Conservation (phyloP, 2,113 vertebrate genomes). For the Tachycineta bicolor region DNA sequence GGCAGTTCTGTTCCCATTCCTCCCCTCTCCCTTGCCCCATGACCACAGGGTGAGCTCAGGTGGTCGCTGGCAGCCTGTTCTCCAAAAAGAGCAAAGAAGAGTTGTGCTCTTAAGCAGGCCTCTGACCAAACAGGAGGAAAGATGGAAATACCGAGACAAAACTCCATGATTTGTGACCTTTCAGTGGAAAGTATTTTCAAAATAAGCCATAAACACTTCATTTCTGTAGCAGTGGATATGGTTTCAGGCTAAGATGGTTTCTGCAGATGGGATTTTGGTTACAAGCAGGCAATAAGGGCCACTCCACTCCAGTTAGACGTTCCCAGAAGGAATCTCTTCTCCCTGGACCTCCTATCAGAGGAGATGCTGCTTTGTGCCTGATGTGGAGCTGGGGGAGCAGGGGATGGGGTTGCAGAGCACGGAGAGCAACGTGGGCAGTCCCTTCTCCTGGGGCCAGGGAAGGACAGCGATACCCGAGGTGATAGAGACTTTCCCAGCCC, state of each 20-base stretch:
- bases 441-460: constrained; percentile 11
- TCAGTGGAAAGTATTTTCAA: background rate
- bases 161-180: background rate
- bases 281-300: background rate
- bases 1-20: fast-evolving
- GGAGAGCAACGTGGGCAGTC: background rate
- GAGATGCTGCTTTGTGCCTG: background rate
- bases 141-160: background rate
- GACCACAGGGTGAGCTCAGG: background rate
- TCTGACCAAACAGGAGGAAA: background rate
- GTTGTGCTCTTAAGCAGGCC: background rate
- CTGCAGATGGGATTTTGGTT: background rate
- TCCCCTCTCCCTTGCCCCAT: background rate
- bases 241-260: background rate
- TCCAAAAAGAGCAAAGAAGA: background rate
- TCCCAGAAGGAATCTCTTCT: background rate
- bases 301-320: background rate
- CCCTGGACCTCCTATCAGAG: background rate
- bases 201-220: background rate
- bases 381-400: background rate
- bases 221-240: background rate
- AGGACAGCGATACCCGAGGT: background rate
- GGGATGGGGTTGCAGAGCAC: background rate
- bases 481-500: background rate
- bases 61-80: background rate